Conservation (phyloP, 1,140 invertebrate genomes). For the Sogatella furcifera region DNA sequence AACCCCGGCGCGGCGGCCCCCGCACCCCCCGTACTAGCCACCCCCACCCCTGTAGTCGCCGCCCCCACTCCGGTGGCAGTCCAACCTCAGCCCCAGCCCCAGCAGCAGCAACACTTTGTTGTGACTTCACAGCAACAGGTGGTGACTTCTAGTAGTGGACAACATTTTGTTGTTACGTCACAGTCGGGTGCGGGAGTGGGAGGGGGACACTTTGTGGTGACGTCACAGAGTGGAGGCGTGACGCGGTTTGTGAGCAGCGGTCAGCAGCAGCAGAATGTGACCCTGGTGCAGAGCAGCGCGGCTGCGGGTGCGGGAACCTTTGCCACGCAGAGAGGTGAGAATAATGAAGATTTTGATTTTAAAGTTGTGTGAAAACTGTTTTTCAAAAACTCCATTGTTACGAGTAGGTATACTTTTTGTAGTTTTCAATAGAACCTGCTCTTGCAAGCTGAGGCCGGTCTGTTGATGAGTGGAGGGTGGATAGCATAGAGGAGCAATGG, state of each 20-base stretch:
- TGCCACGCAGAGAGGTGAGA: not conserved
- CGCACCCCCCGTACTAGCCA: slow-evolving; percentile 11
- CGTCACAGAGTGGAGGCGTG: not conserved
- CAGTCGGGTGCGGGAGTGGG: too few species aligned
- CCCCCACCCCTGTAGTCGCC: slow-evolving; percentile 21
- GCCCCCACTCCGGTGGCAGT: slow-evolving; percentile 30
- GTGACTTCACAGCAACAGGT: not conserved
- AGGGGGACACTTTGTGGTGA: too few species aligned
- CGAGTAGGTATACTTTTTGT: too few species aligned
- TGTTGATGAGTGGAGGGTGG: too few species aligned
- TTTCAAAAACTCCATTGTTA: too few species aligned
- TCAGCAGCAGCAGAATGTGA: not conserved
- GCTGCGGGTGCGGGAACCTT: not conserved
- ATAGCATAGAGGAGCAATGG: too few species aligned
- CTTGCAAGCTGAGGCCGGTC: too few species aligned
- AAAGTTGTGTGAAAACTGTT: too few species aligned
- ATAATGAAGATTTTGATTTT: too few species aligned
- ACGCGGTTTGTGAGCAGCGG: not conserved
- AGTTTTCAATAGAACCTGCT: too few species aligned
- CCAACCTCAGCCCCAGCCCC: slow-evolving; percentile 25
- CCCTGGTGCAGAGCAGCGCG: not conserved
- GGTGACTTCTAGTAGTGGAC: too few species aligned
- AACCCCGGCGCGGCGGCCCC: slow-evolving; percentile 14
- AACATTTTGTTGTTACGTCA: too few species aligned
- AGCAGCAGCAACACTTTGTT: not conserved